Conservation (phyloP, 1,140 invertebrate genomes). For the Drosophila guanche region DNA sequence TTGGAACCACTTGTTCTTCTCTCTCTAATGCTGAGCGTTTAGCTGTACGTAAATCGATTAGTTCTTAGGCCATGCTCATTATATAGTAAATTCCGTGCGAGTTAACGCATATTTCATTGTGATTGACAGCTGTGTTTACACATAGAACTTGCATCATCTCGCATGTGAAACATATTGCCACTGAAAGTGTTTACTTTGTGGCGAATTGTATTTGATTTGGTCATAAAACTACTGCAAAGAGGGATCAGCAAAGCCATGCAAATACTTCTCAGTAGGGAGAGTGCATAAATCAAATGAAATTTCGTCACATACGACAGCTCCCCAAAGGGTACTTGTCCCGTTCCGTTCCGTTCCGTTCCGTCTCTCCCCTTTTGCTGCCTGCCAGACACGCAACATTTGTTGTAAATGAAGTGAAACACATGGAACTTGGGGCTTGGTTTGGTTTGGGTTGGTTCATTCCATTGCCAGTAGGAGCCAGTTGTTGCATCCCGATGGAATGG, state of each 20-base stretch:
- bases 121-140: not conserved
- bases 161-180: slow-evolving; percentile 45
- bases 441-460: slow-evolving; percentile 4
- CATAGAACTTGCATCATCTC: not conserved
- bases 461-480: slow-evolving; percentile 20
- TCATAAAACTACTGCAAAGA: slow-evolving; percentile 44
- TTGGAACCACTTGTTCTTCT: slow-evolving; percentile 9
- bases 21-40: not conserved
- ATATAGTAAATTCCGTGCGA: slow-evolving; percentile 6
- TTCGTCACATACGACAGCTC: slow-evolving; percentile 60
- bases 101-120: not conserved
- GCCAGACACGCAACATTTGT: slow-evolving; percentile 69
- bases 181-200: slow-evolving; percentile 41
- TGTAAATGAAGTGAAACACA: slow-evolving; percentile 60
- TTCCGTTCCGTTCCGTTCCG: slow-evolving; percentile 4
- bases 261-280: slow-evolving; percentile 29
- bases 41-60: slow-evolving; percentile 6
- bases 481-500: slow-evolving; percentile 31
- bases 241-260: slow-evolving; percentile 1
- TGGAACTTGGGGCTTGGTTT: slow-evolving; percentile 16
- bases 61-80: not conserved
- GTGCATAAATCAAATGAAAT: slow-evolving; percentile 69
- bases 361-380: slow-evolving; percentile 3
- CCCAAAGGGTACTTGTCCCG: slow-evolving; percentile 1
- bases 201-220: slow-evolving; percentile 57